Base-by-base conservation (phyloP, 2,888 invertebrate genomes). In the Steromphala cineraria region DNA sequence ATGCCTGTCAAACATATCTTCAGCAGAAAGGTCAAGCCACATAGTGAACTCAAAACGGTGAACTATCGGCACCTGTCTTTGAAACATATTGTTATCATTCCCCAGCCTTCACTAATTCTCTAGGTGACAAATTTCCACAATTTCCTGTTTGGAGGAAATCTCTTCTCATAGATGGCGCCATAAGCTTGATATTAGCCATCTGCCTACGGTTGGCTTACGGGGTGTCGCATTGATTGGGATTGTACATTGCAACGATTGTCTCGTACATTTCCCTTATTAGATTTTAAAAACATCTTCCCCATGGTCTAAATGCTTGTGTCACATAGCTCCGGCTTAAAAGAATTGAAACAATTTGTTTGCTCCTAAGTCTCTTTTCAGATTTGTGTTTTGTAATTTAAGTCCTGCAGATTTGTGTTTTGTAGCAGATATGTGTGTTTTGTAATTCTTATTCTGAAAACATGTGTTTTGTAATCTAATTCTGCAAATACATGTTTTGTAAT, bases 91-190 rank as follows among this genome's bases (percentile, higher is more conserved):
- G 71, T 71, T 71, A 71, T 40, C 71, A 36, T 71, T 71, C 71
- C 71, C 2, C 36, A 71, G 71, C 28, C n/a, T n/a, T 71, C 36
- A 71, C 71, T 40, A 40, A 71, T 71, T 71, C 40, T 71, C 71
- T 71, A 31, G 40, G 71, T 71, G 71, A 71, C 71, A 71, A 71
- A 71, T 71, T 36, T 71, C 36, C 71, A 40, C 71, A 71, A 71
- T 71, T 71, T 71, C 71, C 71, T 31, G 71, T 71, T 28, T 71
- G n/a, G 71, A 71, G 71, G 71, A 71, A 71, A 71, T 71, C 71
- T 40, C 31, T 40, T 71, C 71, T 36, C 36, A 31, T 19, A 17
- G 17, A 17, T 17, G 40, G 71, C 40, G 17, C 71, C 71, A 17
- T 71, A 19, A 19, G 28, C n/a, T 3, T 36, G 71, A 71, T 71